Evolutionary conservation across 1,140 invertebrate genomes (phyloP).

Genomic region (Phthorimaea operculella): DNA sequence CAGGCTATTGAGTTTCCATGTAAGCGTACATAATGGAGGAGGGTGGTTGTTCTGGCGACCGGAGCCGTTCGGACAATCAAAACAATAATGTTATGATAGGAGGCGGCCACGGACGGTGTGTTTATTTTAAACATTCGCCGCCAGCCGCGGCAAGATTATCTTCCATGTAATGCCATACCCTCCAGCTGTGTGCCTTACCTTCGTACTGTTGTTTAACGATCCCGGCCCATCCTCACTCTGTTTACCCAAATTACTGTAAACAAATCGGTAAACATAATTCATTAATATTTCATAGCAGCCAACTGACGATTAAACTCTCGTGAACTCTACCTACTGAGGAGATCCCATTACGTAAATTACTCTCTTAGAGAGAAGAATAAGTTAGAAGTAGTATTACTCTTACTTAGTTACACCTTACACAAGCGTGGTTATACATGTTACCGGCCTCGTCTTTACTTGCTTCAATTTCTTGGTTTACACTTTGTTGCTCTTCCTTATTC

Average conservation of each 20-base stretch:
- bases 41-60: constrained; percentile 13
- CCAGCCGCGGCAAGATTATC: constrained; percentile 32
- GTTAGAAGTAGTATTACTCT: too few relatives aligned
- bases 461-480: too few relatives aligned
- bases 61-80: constrained; percentile 40
- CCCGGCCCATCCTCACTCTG: constrained; percentile 18
- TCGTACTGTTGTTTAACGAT: constrained; percentile 31
- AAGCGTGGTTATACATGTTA: too few relatives aligned
- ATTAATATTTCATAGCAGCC: constrained; percentile 1
- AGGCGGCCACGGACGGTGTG: constrained; percentile 28
- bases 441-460: too few relatives aligned
- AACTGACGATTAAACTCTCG: constrained; percentile 2
- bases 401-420: too few relatives aligned
- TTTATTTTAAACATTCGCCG: constrained; percentile 52
- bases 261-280: constrained; percentile 15
- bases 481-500: not conserved
- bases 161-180: constrained; percentile 35
- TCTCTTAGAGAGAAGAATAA: not conserved
- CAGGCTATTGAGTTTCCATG: not conserved
- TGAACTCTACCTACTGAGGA: not conserved
- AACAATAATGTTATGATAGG: constrained; percentile 64
- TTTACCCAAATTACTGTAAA: constrained; percentile 36
- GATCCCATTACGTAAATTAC: constrained; percentile 11
- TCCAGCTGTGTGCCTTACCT: constrained; percentile 29
- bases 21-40: not conserved